Evolutionary conservation across 2,113 vertebrate genomes (phyloP).

Genomic region (Sinocyclocheilus maitianheensis): DNA sequence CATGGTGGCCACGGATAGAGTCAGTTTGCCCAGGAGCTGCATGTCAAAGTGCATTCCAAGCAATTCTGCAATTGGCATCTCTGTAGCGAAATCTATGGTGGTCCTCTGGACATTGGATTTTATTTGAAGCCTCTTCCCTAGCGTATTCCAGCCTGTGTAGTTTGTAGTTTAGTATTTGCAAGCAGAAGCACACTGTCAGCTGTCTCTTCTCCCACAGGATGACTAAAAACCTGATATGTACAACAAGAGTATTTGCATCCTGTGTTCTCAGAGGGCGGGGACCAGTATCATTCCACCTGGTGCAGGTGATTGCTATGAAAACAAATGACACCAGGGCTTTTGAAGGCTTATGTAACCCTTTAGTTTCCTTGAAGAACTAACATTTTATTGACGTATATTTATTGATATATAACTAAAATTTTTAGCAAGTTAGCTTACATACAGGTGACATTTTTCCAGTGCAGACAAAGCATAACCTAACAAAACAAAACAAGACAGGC

Average conservation of each 20-base stretch:
- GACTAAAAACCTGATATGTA: conserved; percentile 71
- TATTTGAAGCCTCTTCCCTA: conserved; percentile 64
- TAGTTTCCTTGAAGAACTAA: neutral
- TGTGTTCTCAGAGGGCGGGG: conserved; percentile 66
- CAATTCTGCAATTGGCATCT: conserved; percentile 74
- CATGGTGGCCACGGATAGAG: conserved; percentile 78
- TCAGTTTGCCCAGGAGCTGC: conserved; percentile 83
- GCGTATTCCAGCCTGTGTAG: conserved; percentile 60
- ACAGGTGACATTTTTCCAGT: neutral
- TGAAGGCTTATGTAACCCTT: neutral
- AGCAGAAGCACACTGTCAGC: conserved; percentile 67
- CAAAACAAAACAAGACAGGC: neutral
- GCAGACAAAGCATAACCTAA: neutral
- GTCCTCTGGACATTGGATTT: conserved; percentile 56
- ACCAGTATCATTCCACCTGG: conserved; percentile 64
- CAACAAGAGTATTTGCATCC: conserved; percentile 73
- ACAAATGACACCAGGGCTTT: neutral
- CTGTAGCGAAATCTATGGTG: conserved; percentile 42
- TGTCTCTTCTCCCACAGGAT: conserved; percentile 60
- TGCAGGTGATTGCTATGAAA: conserved; percentile 48
- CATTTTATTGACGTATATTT: neutral
- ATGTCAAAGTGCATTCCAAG: conserved; percentile 80
- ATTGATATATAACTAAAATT: too few species aligned
- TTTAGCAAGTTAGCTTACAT: neutral
- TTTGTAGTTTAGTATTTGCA: conserved; percentile 59